Base-by-base conservation (phyloP, 30 jellyfish, hydroid and myxozoan species). In the Turritopsis dohrnii region DNA sequence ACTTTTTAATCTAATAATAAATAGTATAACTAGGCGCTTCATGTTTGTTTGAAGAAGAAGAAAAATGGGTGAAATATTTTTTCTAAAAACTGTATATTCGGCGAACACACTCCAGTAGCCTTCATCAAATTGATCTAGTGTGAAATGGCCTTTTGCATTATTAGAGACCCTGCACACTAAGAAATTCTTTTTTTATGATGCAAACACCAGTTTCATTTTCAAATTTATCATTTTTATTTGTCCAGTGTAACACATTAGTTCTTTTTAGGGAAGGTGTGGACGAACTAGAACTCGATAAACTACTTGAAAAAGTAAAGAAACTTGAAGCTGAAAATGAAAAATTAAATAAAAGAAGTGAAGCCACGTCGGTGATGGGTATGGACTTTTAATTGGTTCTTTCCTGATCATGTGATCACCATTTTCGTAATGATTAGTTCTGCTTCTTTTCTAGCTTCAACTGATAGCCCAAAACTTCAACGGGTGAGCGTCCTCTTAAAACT, bases 181-280 rank as follows among this genome's bases (percentile, higher is more conserved):
- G n/a, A n/a, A n/a, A n/a, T n/a, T n/a, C n/a, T n/a, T n/a, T n/a
- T n/a, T n/a, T n/a, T n/a, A n/a, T n/a, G n/a, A n/a, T n/a, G n/a
- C n/a, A n/a, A n/a, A n/a, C n/a, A n/a, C n/a, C n/a, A n/a, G n/a
- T n/a, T n/a, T n/a, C n/a, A n/a, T n/a, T n/a, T n/a, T n/a, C n/a
- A n/a, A n/a, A n/a, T n/a, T n/a, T n/a, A n/a, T n/a, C n/a, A n/a
- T n/a, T 41, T 41, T 41, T 41, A 5, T 41, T 41, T 41, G 13
- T 41, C 13, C 60, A 3, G 60, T 41, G 60, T 18, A 17, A 16
- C 72, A 54, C n/a, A 1, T 17, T n/a, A 17, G 18, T 66, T n/a
- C 4, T 66, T 7, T n/a, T 66, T 21, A 91, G 97, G 53, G 97
- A 91, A 74, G 97, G 96, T 16, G 82, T 91, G 41, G 97, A 91